A percentile compares a stretch with the other conserved stretches of the same genome.
phyloP scores from a whole-genome alignment of 2,797 vertebrate genomes.

The Ctenosaura bakeri region DNA sequence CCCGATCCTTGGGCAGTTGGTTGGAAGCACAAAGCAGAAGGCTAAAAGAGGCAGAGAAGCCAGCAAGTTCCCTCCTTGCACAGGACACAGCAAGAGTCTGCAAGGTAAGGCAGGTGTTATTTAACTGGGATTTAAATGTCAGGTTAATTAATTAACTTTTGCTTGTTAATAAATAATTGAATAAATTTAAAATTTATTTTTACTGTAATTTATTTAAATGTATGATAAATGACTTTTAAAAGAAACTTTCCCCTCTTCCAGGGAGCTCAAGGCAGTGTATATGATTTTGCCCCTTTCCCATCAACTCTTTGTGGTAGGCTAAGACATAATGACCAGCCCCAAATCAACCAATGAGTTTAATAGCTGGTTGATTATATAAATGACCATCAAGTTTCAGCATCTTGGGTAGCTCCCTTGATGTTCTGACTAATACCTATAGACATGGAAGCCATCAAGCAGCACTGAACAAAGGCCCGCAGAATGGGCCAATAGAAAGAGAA shows the following conservation, averaged over 20 bases:
- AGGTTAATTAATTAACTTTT: neutral
- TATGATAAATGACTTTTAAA: neutral
- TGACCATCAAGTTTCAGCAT: no score
- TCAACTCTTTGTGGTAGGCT: no score
- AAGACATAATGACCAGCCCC: neutral
- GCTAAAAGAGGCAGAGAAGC: conserved; percentile 79
- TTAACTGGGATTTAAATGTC: neutral
- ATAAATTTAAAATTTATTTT: neutral
- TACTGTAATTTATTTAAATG: no score
- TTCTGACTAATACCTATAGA: no score
- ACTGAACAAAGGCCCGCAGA: no score
- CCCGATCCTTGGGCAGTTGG: conserved; percentile 84
- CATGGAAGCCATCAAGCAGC: no score
- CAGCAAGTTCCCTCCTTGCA: conserved; percentile 80
- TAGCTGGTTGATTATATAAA: neutral
- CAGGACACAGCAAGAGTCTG: conserved; percentile 80
- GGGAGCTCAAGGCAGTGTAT: neutral
- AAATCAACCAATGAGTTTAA: neutral
- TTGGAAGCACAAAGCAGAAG: conserved; percentile 82
- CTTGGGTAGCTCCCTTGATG: neutral
- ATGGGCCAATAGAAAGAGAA: neutral
- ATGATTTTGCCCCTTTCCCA: neutral
- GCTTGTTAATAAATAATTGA: neutral
- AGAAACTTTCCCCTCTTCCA: neutral
- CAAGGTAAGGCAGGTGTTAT: conserved; percentile 80